Base-by-base conservation (phyloP, 2,888 invertebrate species). In the Leucania comma region DNA sequence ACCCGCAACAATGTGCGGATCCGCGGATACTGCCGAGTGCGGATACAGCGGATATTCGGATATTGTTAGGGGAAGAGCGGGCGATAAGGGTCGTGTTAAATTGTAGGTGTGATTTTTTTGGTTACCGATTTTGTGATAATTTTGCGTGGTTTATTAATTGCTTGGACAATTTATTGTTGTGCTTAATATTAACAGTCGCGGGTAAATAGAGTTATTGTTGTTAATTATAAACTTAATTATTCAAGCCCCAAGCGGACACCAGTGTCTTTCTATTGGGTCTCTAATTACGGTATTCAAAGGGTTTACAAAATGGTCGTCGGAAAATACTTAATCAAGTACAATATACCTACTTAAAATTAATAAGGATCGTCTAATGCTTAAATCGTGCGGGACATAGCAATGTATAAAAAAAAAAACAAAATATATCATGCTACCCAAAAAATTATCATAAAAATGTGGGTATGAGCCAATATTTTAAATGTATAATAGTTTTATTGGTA, bases 61-160 rank as follows among this genome's bases (percentile, higher is more conserved):
- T 86, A 86, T 85, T 82, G 80, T 72, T 68, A 77, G 83, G 86
- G 87, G 86, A 80, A 72, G 68, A 68, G 54, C 67, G 80, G 83
- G 78, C 73, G 81, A 82, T 83, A 83, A 79, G 83, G 80, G 81
- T 82, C 63, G 75, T 68, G 86, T 73, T 82, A 72, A 85, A 84
- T 85, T 78, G 84, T 70, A 76, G 85, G 79, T 80, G 74, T 84
- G 74, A 84, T 85, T 85, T 78, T 83, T 81, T 84, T 68, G 72
- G 76, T 75, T 85, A 78, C 74, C 68, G 58, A 78, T 85, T 76
- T 63, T 70, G 67, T 72, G 57, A 66, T 71, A 64, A 79, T 81
- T 77, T 68, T 68, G 58, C 35, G 35, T n/a, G 46, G 72, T n/a
- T 70, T 46, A 65, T 77, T 84, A 76, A 67, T 73, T 69, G 71